Percentiles rank a stretch among this genome's conserved stretches.
phyloP scores from a whole-genome alignment of 2,113 vertebrate genomes.

The Plecotus auritus region DNA sequence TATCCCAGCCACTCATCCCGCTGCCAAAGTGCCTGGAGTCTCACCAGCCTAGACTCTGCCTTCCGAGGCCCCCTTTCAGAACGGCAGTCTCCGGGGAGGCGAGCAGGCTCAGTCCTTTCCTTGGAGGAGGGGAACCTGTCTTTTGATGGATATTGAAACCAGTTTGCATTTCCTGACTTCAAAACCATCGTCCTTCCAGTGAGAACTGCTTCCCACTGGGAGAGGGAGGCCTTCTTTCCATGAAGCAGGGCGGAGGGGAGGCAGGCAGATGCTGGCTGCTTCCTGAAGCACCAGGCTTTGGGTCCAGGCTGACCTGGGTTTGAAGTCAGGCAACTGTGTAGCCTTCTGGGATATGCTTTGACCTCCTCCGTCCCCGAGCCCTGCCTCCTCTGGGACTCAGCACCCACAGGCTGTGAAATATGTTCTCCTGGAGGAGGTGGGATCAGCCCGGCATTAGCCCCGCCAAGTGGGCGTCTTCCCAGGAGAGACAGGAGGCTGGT shows the following conservation, averaged over 20 bases:
- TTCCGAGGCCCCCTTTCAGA: background rate
- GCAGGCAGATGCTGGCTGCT: background rate
- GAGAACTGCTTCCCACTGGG: background rate
- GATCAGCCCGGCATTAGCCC: background rate
- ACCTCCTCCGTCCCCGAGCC: background rate
- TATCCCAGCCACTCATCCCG: background rate
- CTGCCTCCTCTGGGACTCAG: background rate
- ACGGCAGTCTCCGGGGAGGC: background rate
- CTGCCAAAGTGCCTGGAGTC: background rate
- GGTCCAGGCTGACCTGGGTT: background rate
- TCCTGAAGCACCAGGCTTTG: background rate
- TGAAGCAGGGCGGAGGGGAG: background rate
- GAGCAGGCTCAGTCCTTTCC: background rate
- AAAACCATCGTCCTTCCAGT: background rate
- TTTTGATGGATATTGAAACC: background rate
- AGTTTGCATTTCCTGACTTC: background rate
- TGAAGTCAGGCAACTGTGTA: background rate
- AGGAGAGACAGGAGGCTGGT: background rate
- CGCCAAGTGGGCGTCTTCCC: background rate
- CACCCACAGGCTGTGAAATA: background rate
- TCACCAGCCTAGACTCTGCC: background rate
- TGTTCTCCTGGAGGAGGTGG: background rate
- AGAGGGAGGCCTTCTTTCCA: background rate
- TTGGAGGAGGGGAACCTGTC: background rate
- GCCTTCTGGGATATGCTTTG: background rate